phyloP scores from a whole-genome alignment of 2,888 invertebrate species.

The Leptopterna dolabrata region DNA sequence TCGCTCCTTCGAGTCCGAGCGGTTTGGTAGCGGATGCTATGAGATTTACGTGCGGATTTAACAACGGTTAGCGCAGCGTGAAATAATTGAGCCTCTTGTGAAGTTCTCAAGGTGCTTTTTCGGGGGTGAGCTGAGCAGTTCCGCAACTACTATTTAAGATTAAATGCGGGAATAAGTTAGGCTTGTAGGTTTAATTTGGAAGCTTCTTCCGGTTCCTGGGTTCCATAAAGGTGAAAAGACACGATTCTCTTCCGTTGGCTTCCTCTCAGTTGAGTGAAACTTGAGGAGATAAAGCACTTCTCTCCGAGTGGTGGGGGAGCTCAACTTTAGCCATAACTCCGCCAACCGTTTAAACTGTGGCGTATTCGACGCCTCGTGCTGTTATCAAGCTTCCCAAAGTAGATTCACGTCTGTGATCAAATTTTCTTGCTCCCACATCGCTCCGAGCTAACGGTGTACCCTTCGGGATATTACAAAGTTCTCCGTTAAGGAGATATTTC shows the following conservation, averaged over 20 bases:
- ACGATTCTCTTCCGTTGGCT: slow-evolving; percentile 1
- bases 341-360: slow-evolving; percentile 20
- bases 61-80: slow-evolving; percentile 31
- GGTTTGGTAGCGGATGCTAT: neutral
- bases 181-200: slow-evolving; percentile 20
- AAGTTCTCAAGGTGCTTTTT: neutral
- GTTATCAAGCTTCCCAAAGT: slow-evolving; percentile 22
- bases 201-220: neutral
- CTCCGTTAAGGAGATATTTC: neutral
- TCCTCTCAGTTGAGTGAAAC: neutral
- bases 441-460: neutral
- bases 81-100: slow-evolving; percentile 40
- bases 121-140: neutral
- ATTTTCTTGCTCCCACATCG: neutral
- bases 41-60: slow-evolving; percentile 35
- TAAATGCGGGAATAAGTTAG: neutral
- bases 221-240: slow-evolving; percentile 45
- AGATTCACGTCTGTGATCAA: slow-evolving; percentile 25
- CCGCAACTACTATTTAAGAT: slow-evolving; percentile 29
- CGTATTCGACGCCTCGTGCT: neutral
- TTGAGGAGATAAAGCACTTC: slow-evolving; percentile 36
- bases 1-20: slow-evolving; percentile 9
- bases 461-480: slow-evolving; percentile 15
- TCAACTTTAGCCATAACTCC: slow-evolving; percentile 33
- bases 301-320: neutral